Conservation (phyloP, 2,113 vertebrate genomes). For the Scytalopus superciliaris region DNA sequence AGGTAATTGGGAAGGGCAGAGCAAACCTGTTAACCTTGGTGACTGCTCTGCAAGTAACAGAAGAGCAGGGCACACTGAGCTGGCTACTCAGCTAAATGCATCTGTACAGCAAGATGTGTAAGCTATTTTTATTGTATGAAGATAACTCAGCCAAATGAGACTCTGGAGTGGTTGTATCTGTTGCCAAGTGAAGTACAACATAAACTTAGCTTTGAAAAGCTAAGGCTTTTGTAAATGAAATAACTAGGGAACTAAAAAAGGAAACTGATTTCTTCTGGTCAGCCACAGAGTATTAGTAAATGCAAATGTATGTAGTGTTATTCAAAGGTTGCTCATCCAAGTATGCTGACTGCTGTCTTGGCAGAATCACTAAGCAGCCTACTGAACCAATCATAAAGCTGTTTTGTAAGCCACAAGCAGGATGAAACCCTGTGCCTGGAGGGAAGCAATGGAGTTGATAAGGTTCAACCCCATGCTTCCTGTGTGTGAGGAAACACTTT, state of each 20-base stretch:
- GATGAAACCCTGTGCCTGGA: not conserved
- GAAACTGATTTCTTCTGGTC: not conserved
- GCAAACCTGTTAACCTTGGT: not conserved
- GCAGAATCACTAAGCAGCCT: not conserved
- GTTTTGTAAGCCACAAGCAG: not conserved
- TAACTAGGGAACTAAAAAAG: not conserved
- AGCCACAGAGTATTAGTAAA: not conserved
- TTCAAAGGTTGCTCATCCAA: not conserved
- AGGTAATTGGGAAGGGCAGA: not conserved
- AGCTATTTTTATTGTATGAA: not conserved
- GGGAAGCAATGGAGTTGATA: not conserved
- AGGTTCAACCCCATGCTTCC: not conserved
- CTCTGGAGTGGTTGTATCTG: not conserved
- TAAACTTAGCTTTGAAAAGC: not conserved
- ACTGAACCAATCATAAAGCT: not conserved
- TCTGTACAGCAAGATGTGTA: not conserved
- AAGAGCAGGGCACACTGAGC: not conserved
- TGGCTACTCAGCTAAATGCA: not conserved
- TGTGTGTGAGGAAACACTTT: not conserved
- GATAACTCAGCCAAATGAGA: not conserved
- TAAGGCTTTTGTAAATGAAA: not conserved
- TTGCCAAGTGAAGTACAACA: not conserved
- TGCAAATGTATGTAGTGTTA: not conserved
- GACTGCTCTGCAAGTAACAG: not conserved
- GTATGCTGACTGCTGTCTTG: not conserved